Evolutionary conservation across 35 echinoderm and acorn worm species (phyloP).

Genomic region (Heliocidaris tuberculata): DNA sequence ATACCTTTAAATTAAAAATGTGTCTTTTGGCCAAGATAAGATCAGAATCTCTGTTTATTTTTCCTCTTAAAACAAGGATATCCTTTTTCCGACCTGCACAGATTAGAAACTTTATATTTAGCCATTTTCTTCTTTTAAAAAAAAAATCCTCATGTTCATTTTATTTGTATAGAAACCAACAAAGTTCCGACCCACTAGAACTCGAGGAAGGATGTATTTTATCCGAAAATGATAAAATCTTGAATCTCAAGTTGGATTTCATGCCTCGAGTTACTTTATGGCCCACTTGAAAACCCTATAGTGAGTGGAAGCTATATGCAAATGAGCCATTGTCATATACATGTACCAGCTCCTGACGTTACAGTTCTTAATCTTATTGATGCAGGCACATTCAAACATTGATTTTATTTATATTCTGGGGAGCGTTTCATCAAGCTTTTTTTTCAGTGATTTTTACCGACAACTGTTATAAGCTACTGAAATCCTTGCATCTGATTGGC

Average conservation of each 20-base stretch:
- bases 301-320: too few species aligned
- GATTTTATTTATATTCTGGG: too few species aligned
- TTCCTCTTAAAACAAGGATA: neutral
- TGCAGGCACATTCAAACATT: too few species aligned
- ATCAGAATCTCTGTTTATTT: neutral
- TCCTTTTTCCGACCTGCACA: neutral
- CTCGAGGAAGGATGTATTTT: neutral
- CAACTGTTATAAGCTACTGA: too few species aligned
- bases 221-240: neutral
- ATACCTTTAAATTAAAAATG: neutral
- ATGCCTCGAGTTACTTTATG: too few species aligned
- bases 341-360: too few species aligned
- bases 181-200: neutral
- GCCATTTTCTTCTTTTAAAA: neutral
- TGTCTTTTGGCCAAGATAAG: neutral
- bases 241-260: neutral
- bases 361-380: too few species aligned
- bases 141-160: neutral
- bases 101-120: neutral
- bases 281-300: too few species aligned
- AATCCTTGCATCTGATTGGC: too few species aligned
- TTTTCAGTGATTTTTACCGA: too few species aligned
- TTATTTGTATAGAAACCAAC: neutral
- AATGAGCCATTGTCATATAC: too few species aligned
- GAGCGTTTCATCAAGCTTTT: too few species aligned